Evolutionary conservation across 2,113 vertebrate species (phyloP).

Genomic region (Forbesichthys papilliferus): DNA sequence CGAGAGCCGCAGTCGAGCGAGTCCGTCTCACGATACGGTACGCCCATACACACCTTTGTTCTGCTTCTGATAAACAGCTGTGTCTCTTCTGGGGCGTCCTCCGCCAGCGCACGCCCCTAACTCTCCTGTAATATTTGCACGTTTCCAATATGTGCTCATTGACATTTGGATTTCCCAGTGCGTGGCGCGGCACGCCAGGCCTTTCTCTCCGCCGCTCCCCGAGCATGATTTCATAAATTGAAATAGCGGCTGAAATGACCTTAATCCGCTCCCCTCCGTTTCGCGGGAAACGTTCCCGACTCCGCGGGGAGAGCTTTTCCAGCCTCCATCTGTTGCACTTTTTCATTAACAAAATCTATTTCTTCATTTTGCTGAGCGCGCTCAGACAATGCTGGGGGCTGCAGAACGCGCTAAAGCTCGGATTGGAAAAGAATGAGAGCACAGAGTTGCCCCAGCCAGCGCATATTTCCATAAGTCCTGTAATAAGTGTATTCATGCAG

Average conservation of each 20-base stretch:
- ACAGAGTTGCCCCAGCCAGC: constrained; percentile 58
- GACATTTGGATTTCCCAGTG: constrained; percentile 70
- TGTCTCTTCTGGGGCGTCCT: constrained; percentile 26
- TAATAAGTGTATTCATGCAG: constrained; percentile 65
- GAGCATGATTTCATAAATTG: constrained; percentile 75
- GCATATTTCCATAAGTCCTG: constrained; percentile 69
- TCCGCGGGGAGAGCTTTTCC: constrained; percentile 70
- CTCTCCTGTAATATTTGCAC: constrained; percentile 59
- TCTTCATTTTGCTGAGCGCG: constrained; percentile 70
- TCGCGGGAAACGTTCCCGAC: constrained; percentile 61
- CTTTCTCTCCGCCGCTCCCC: constrained; percentile 30
- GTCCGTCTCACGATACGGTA: constrained; percentile 29
- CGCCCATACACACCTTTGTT: constrained; percentile 47
- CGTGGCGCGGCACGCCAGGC: constrained; percentile 55
- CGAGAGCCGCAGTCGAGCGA: constrained; percentile 35
- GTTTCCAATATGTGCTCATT: constrained; percentile 68
- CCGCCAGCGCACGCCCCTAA: constrained; percentile 5
- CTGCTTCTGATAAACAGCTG: constrained; percentile 58
- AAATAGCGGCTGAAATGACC: constrained; percentile 75
- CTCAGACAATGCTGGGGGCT: constrained; percentile 71
- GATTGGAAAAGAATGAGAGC: constrained; percentile 68
- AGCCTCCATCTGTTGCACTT: constrained; percentile 77
- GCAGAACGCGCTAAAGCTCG: constrained; percentile 64
- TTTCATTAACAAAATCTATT: constrained; percentile 79
- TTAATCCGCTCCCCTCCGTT: constrained; percentile 72